Evolutionary conservation across 2,888 invertebrate species (phyloP).

Genomic region (Nemotelus nigrinus): DNA sequence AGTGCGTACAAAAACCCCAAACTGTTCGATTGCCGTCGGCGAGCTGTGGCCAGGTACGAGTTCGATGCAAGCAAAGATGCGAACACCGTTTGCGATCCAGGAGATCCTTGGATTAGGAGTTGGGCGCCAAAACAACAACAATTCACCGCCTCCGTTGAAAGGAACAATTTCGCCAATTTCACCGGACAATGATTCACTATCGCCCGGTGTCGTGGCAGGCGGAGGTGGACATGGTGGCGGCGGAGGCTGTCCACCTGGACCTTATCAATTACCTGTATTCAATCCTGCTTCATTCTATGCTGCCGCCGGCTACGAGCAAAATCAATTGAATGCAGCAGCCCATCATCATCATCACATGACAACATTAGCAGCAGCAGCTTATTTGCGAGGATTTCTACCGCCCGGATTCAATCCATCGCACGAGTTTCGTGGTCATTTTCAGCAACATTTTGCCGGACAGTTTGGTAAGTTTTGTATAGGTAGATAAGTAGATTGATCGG

Average conservation of each 20-base stretch:
- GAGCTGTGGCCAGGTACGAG: not conserved
- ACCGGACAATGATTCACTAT: constrained; percentile 37
- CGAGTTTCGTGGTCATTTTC: constrained; percentile 64
- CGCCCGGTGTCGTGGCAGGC: constrained; percentile 30
- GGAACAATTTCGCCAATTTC: constrained; percentile 40
- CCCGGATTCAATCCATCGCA: constrained; percentile 63
- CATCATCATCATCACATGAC: constrained; percentile 64
- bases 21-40: constrained; percentile 5
- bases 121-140: constrained; percentile 54
- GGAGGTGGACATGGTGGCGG: constrained; percentile 23
- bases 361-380: constrained; percentile 63
- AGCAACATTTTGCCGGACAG: constrained; percentile 64
- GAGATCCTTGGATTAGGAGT: constrained; percentile 64
- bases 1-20: not conserved
- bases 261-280: constrained; percentile 64
- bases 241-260: constrained; percentile 54
- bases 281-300: constrained; percentile 65
- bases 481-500: no score
- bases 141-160: constrained; percentile 53
- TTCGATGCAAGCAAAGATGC: constrained; percentile 64
- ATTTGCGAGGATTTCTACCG: constrained; percentile 63
- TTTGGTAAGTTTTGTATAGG: constrained; percentile 58
- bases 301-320: constrained; percentile 62
- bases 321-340: constrained; percentile 60
- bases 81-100: constrained; percentile 64